Evolutionary conservation across 2,888 invertebrate species (phyloP).

Genomic region (Coenonympha arcania): DNA sequence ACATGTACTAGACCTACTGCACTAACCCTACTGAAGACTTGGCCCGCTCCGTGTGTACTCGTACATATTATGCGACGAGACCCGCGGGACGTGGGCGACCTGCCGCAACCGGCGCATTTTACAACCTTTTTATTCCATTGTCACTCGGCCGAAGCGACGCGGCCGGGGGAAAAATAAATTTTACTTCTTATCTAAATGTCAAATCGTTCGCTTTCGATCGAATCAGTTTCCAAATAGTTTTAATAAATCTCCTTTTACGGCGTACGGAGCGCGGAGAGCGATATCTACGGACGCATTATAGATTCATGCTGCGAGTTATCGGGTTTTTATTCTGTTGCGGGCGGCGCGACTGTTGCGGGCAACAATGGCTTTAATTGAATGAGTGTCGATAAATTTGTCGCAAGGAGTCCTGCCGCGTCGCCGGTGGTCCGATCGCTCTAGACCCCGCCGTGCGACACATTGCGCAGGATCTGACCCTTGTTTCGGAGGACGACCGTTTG

Average conservation of each 20-base stretch:
- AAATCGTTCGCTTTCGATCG: slow-evolving; percentile 74
- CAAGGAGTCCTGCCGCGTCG: slow-evolving; percentile 49
- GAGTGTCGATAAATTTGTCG: slow-evolving; percentile 74
- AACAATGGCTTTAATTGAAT: slow-evolving; percentile 74
- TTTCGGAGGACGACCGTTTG: slow-evolving; percentile 52
- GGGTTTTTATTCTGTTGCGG: slow-evolving; percentile 68
- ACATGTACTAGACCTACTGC: too few relatives aligned
- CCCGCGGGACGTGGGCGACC: slow-evolving; percentile 66
- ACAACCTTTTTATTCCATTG: slow-evolving; percentile 74
- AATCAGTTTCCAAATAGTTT: slow-evolving; percentile 74
- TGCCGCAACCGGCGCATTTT: slow-evolving; percentile 64
- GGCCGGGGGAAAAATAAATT: slow-evolving; percentile 70
- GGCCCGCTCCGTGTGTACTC: slow-evolving; percentile 40
- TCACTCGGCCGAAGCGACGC: slow-evolving; percentile 61
- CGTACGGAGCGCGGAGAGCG: slow-evolving; percentile 53
- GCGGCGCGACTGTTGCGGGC: slow-evolving; percentile 56
- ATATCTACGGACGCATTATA: slow-evolving; percentile 59
- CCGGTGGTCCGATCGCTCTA: slow-evolving; percentile 66
- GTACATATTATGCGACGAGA: slow-evolving; percentile 58
- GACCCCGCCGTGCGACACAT: slow-evolving; percentile 46
- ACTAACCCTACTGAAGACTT: too few relatives aligned
- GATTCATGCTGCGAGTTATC: slow-evolving; percentile 69
- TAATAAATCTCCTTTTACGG: slow-evolving; percentile 75
- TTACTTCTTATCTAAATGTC: slow-evolving; percentile 74
- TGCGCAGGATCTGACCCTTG: slow-evolving; percentile 57